Percentiles rank a stretch among this genome's conserved stretches.
Evolutionary conservation across 2,113 vertebrate genomes (phyloP).

Genomic region (Aphyosemion australe): DNA sequence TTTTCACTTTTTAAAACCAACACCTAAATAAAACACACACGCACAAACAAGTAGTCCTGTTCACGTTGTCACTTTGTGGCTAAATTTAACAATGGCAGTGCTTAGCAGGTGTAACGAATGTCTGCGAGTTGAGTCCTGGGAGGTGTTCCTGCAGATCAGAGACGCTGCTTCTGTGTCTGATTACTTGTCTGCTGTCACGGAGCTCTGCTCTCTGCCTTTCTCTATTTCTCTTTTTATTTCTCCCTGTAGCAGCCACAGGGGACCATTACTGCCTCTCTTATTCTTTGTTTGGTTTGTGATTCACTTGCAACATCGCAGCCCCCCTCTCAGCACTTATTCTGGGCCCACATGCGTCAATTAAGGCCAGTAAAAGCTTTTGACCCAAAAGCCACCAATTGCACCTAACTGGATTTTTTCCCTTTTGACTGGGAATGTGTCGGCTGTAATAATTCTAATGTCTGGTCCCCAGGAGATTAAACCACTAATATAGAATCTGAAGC

Average conservation of each 20-base stretch:
- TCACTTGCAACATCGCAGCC: conserved; percentile 28
- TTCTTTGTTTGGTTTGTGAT: conserved; percentile 66
- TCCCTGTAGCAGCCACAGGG: conserved; percentile 48
- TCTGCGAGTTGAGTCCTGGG: conserved; percentile 59
- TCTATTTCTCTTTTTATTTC: conserved; percentile 47
- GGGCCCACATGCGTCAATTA: conserved; percentile 46
- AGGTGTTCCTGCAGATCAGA: conserved; percentile 67
- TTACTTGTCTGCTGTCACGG: conserved; percentile 71
- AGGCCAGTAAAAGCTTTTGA: conserved; percentile 55
- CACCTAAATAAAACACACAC: conserved; percentile 21
- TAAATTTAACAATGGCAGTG: conserved; percentile 69
- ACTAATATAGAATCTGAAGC: conserved; percentile 37
- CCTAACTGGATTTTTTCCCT: conserved; percentile 52
- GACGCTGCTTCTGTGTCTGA: conserved; percentile 58
- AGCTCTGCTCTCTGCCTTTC: conserved; percentile 57
- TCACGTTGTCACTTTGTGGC: conserved; percentile 59
- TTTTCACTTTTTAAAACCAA: conserved; percentile 26
- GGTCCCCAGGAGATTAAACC: conserved; percentile 8
- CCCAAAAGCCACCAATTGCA: conserved; percentile 46
- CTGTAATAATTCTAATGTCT: conserved; percentile 31
- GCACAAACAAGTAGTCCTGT: conserved; percentile 44
- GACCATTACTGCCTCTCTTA: conserved; percentile 37
- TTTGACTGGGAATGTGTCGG: conserved; percentile 24
- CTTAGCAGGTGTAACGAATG: conserved; percentile 69
- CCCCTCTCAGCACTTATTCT: conserved; percentile 38